These are phyloP conservation scores for Tachystola acroxantha DNA, from an alignment of 2,888 invertebrate genomes.

Conservation along the genomic window DNA sequence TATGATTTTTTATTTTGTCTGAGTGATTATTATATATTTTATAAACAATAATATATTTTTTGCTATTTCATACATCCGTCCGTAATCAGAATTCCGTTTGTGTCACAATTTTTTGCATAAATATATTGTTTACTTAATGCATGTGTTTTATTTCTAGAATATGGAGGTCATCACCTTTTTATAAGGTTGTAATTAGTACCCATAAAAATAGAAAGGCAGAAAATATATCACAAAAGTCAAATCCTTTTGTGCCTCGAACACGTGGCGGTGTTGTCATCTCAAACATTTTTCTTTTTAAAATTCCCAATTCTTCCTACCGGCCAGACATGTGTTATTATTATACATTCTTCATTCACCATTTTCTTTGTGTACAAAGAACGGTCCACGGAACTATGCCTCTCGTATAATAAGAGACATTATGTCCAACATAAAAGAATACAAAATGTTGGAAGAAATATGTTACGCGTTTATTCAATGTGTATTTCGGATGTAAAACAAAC, in stretches of 20 bases:
- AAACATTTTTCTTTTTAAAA: slow-evolving; percentile 48
- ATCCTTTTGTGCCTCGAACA: slow-evolving; percentile 56
- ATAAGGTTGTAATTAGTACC: no score
- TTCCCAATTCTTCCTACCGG: slow-evolving; percentile 50
- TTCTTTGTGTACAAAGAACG: slow-evolving; percentile 60
- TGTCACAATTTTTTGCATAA: no score
- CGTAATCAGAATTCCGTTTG: no score
- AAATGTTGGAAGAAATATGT: slow-evolving; percentile 66
- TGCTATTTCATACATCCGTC: no score
- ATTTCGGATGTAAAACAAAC: slow-evolving; percentile 76
- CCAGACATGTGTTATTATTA: slow-evolving; percentile 68
- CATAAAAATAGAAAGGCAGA: no score
- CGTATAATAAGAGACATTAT: slow-evolving; percentile 65
- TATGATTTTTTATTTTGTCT: no score
- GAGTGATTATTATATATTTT: no score
- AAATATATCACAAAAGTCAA: no score
- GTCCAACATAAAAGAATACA: slow-evolving; percentile 58
- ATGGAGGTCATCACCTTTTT: no score
- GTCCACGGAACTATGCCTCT: slow-evolving; percentile 62
- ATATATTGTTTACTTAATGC: no score
- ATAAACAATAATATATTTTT: no score
- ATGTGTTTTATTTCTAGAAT: no score
- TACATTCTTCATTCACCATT: slow-evolving; percentile 69
- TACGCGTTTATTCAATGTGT: slow-evolving; percentile 68
- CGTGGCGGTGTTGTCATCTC: slow-evolving; percentile 66